phyloP scores from a whole-genome alignment of 2,797 vertebrate species.

The Mastacembelus armatus region DNA sequence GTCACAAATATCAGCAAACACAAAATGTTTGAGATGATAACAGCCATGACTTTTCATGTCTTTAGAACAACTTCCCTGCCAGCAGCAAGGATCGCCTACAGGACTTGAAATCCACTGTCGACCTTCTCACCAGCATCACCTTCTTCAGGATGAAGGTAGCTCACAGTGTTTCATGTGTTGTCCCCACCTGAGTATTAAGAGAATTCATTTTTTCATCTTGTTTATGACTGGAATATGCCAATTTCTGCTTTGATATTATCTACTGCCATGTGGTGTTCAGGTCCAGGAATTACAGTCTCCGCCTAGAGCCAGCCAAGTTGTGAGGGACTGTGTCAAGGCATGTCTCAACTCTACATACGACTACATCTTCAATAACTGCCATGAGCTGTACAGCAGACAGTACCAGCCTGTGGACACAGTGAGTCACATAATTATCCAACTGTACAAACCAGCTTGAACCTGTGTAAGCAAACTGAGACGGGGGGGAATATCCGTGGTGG shows the following conservation, averaged over 20 bases:
- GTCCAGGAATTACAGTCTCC: constrained; percentile 98
- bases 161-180: rapidly evolving
- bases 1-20: no score
- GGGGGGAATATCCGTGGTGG: no score
- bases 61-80: constrained; percentile 97
- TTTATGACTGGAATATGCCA: no score
- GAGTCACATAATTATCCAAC: constrained; percentile 59
- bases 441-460: no score
- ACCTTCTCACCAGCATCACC: constrained; percentile 98
- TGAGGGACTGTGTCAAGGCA: constrained; percentile 97
- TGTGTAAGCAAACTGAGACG: not conserved
- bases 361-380: constrained; percentile 99
- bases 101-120: constrained; percentile 97
- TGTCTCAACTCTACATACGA: constrained; percentile 98
- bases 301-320: constrained; percentile 97
- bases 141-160: constrained; percentile 99
- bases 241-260: no score
- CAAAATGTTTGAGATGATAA: no score
- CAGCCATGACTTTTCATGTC: not conserved
- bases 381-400: constrained; percentile 94
- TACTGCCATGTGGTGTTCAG: constrained; percentile 79
- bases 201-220: no score
- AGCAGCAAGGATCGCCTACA: constrained; percentile 95
- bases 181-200: no score
- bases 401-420: constrained; percentile 91